A percentile compares a stretch with the other conserved stretches of the same genome.
Evolutionary conservation across 2,113 vertebrate genomes (phyloP).

Genomic region (rabbit (Oryctolagus cuniculus)): DNA sequence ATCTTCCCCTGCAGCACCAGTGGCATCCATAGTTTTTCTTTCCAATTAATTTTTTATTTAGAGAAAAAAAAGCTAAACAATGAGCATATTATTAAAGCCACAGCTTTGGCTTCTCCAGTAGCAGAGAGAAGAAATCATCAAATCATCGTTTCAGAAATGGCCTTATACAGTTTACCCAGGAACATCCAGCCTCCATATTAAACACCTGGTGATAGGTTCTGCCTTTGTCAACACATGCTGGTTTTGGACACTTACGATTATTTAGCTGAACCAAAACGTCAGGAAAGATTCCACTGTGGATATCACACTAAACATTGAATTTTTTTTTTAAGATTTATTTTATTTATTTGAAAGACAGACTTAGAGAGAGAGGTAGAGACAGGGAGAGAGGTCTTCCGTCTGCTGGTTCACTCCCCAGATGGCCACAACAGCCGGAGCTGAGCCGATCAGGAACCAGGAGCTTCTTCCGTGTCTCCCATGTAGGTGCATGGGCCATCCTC

Average conservation of each 20-base stretch:
- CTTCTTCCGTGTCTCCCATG: no score
- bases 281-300: background rate
- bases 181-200: background rate
- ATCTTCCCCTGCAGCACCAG: background rate
- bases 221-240: background rate
- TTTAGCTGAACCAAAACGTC: constrained; percentile 21
- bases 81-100: background rate
- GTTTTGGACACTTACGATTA: background rate
- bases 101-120: background rate
- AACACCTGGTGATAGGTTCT: background rate
- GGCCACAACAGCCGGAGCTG: no score
- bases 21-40: background rate
- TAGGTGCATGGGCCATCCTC: no score
- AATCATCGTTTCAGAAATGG: background rate
- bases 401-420: no score
- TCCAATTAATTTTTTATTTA: background rate
- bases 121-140: background rate
- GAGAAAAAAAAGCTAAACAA: background rate
- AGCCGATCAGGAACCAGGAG: no score
- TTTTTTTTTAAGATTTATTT: background rate
- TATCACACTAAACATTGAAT: background rate
- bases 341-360: no score
- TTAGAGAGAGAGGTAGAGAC: no score
- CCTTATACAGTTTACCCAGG: background rate
- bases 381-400: no score